phyloP scores from a whole-genome alignment of 2,797 vertebrate genomes.

The Tapirus indicus region DNA sequence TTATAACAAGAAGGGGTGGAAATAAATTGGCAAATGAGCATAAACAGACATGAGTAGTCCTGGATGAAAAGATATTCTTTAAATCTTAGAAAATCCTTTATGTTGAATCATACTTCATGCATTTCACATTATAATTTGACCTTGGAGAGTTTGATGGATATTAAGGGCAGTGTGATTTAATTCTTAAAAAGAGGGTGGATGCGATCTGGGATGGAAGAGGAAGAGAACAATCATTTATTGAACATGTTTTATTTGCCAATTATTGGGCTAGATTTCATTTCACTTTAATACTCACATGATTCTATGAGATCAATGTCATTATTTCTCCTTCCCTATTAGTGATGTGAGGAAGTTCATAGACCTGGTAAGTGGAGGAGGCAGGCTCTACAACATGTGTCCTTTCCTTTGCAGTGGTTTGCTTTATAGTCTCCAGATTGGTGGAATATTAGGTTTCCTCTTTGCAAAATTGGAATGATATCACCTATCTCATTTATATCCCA shows the following conservation, averaged over 20 bases:
- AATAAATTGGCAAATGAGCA: slow-evolving; percentile 23
- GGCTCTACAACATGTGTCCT: not conserved
- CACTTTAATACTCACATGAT: not conserved
- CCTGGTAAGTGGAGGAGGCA: not conserved
- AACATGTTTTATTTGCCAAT: not conserved
- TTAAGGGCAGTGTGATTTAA: not conserved
- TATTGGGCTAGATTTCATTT: not conserved
- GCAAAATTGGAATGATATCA: not conserved
- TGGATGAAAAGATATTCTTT: slow-evolving; percentile 43
- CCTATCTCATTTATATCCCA: not conserved
- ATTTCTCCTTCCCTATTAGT: not conserved
- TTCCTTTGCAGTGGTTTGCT: not conserved
- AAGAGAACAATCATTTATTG: not conserved
- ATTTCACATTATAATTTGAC: slow-evolving; percentile 12
- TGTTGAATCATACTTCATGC: not conserved
- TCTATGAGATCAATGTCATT: not conserved
- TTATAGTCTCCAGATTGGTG: not conserved
- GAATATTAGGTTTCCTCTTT: not conserved
- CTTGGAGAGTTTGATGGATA: not conserved
- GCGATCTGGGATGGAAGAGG: not conserved
- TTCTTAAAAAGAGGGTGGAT: not conserved
- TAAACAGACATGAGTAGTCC: slow-evolving; percentile 13
- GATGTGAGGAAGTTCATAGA: not conserved
- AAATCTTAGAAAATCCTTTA: slow-evolving; percentile 19
- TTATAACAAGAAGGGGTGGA: slow-evolving; percentile 25